phyloP scores from a whole-genome alignment of 92 coral and sea anemone species.

The Desmophyllum pertusum region DNA sequence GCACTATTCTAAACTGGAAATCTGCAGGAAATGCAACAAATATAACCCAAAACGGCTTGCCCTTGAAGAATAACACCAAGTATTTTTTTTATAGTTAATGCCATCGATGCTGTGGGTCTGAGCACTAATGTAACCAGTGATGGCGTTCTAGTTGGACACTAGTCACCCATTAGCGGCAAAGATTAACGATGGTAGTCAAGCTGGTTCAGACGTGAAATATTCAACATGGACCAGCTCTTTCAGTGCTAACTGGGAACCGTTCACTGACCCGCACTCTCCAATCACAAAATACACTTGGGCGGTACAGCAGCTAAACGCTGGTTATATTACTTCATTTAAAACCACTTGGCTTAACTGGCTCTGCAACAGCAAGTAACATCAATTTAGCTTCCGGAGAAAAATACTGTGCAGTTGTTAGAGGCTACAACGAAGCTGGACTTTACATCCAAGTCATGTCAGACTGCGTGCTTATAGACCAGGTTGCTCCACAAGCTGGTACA shows the following conservation, averaged over 20 bases:
- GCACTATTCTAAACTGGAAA: no score
- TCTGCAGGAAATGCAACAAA: no score
- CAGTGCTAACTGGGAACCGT: constrained; percentile 81
- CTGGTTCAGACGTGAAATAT: constrained; percentile 60
- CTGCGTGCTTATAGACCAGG: constrained; percentile 90
- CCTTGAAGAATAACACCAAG: constrained; percentile 44
- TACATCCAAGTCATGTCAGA: constrained; percentile 74
- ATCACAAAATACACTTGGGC: constrained; percentile 82
- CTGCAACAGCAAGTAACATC: constrained; percentile 61
- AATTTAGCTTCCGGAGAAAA: constrained; percentile 74
- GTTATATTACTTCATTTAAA: constrained; percentile 63
- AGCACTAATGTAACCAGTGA: constrained; percentile 66
- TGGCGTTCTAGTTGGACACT: constrained; percentile 80
- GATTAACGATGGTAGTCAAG: constrained; percentile 70
- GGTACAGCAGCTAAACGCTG: constrained; percentile 64
- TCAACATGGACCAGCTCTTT: constrained; percentile 86
- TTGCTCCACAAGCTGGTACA: constrained; percentile 82
- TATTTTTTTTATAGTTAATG: constrained; percentile 26
- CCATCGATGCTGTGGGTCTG: not conserved
- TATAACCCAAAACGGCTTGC: constrained; percentile 54
- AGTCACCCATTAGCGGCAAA: constrained; percentile 68
- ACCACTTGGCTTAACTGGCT: constrained; percentile 57
- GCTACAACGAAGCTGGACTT: constrained; percentile 85
- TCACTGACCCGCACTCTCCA: constrained; percentile 79
- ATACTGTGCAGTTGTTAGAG: constrained; percentile 89